Conservation (phyloP, 2,113 vertebrate species). For the Gobiocypris rarus region DNA sequence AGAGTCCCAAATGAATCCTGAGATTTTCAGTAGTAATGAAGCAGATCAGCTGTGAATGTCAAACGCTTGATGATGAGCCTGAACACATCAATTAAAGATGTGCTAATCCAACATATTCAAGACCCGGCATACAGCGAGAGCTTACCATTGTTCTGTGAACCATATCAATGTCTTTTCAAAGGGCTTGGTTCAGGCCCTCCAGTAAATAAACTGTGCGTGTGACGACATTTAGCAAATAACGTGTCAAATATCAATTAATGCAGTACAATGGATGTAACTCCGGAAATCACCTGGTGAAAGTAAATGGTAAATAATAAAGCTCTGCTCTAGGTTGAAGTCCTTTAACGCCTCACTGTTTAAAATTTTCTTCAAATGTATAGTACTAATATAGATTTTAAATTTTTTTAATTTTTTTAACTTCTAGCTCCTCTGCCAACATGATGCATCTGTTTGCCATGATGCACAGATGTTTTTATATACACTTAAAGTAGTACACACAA, state of each 20-base stretch:
- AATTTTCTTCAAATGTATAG: background rate
- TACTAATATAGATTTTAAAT: background rate
- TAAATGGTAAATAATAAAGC: background rate
- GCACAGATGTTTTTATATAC: background rate
- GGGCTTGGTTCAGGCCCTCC: constrained; percentile 17
- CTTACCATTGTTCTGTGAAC: constrained; percentile 10
- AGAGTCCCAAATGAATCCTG: constrained; percentile 42
- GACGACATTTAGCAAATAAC: background rate
- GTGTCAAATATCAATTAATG: constrained; percentile 13
- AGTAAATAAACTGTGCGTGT: constrained; percentile 24
- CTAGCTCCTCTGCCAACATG: background rate
- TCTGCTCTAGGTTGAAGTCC: background rate
- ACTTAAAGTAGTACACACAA: background rate
- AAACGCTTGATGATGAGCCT: constrained; percentile 46
- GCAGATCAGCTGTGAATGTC: constrained; percentile 60
- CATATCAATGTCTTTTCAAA: constrained; percentile 6
- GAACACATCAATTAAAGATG: constrained; percentile 56
- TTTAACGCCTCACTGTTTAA: background rate
- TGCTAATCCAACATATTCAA: constrained; percentile 31
- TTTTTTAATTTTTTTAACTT: background rate
- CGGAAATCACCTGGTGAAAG: constrained; percentile 36
- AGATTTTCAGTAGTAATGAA: constrained; percentile 56
- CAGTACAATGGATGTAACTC: background rate
- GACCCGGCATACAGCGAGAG: background rate
- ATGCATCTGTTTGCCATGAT: background rate